Evolutionary conservation across 2,797 vertebrate species (phyloP), one percentile per base, ranked within the genome.

Genomic region (Sebastes nivosus): DNA sequence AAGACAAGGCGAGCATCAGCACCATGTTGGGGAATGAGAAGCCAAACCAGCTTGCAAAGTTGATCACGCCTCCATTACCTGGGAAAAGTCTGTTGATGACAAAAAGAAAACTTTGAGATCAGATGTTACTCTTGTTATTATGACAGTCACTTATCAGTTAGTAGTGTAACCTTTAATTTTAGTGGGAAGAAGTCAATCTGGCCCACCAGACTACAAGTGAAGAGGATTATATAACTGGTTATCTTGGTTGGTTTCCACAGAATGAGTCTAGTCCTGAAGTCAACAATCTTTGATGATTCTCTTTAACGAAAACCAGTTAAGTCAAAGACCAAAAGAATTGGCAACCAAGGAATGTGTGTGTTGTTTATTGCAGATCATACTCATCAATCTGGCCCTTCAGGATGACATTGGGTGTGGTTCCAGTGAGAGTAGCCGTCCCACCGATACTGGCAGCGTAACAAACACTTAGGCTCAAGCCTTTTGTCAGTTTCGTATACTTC

Each of bases 41-140:
- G 67, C 93, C 93, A 65, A 98, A 98, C 97, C 97, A 99, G 69
- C 95, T 97, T 20, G 96, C 97, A 67, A 98, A 99, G 90, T 97
- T 98, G 87, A 98, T 94, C 29, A 97, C 6, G 0, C 95, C 96
- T 13, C 72, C 75, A 0, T 97, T 98, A 0, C 7, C 0, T 0
- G 92, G 91, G 46, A 94, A 98, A 58, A 97, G 25, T 24, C 97
- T 98, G 89, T 63, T 24, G 16, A 73, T 25, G 18, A 68, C 8
- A 27, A 30, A 22, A 14, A 32, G 4, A 74, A 61, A 42, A 4
- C 7, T 76, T 0, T 32, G 32, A 30, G 6, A 69, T 38, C 16
- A 57, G 6, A 4, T 22, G 3, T n/a, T 36, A 20, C n/a, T 46
- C 8, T 34, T 22, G 14, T 34, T 22, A 10, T 38, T 25, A 60